These are phyloP conservation scores for Gambelia wislizenii DNA, from an alignment of 2,797 vertebrate species.

Conservation along the genomic window DNA sequence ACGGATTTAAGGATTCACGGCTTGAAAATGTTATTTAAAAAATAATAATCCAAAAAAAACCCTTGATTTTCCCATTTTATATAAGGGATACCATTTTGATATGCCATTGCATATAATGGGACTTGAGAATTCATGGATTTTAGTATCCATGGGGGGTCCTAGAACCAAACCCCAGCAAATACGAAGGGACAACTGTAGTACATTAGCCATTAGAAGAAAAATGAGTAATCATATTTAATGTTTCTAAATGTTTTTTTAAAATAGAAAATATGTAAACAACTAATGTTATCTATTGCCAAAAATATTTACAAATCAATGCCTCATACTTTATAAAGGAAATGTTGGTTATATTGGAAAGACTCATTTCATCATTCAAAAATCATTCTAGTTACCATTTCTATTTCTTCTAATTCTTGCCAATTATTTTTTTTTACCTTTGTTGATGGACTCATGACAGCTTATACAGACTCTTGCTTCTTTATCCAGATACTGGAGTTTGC, in stretches of 20 bases:
- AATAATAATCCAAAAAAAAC: no score
- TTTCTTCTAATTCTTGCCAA: constrained; percentile 5
- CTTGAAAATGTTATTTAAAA: no score
- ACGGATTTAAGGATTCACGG: no score
- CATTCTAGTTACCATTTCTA: not conserved
- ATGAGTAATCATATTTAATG: not conserved
- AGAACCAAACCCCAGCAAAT: no score
- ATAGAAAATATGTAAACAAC: not conserved
- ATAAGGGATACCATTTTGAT: no score
- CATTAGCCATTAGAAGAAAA: not conserved
- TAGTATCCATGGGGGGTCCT: no score
- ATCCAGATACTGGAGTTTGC: constrained; percentile 92
- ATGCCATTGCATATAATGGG: no score
- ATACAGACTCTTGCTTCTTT: constrained; percentile 95
- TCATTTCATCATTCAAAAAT: not conserved
- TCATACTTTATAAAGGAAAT: not conserved
- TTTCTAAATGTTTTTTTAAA: not conserved
- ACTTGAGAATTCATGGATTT: no score
- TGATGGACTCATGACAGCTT: constrained; percentile 89
- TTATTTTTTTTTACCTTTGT: constrained; percentile 84
- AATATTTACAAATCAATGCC: not conserved
- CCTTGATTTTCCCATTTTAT: no score
- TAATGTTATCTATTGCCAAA: no score
- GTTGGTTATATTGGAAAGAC: not conserved
- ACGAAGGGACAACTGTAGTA: no score